These are phyloP conservation scores for Sphenopsis melanotis DNA, from an alignment of 2,797 vertebrate genomes.

Conservation along the genomic window DNA sequence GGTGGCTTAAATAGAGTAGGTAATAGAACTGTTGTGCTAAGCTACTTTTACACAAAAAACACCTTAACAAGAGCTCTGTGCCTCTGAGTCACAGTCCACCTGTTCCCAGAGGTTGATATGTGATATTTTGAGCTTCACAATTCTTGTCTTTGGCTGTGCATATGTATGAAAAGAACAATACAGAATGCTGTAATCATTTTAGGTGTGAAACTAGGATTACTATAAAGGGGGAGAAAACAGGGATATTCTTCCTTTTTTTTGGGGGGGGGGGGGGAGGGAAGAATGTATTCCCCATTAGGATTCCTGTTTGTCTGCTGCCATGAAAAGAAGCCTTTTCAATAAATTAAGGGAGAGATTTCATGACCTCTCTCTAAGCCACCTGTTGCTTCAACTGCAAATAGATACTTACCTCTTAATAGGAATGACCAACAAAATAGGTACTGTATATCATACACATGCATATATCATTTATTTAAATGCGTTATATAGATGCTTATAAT, in stretches of 20 bases:
- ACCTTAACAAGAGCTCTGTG: constrained; percentile 68
- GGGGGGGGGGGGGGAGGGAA: neutral
- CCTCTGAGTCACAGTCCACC: constrained; percentile 50
- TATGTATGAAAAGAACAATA: constrained; percentile 24
- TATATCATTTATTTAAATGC: neutral
- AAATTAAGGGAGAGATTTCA: constrained; percentile 1
- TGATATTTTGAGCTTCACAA: constrained; percentile 36
- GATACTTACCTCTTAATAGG: neutral
- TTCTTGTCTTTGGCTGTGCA: neutral
- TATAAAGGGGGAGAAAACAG: neutral
- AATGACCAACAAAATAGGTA: neutral
- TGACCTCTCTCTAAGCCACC: neutral
- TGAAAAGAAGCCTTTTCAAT: constrained; percentile 18
- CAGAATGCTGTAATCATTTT: constrained; percentile 7
- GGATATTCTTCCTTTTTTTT: neutral
- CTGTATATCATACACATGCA: neutral
- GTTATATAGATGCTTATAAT: neutral
- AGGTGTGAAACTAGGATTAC: constrained; percentile 23
- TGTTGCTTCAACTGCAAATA: constrained; percentile 12
- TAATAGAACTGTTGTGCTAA: constrained; percentile 56
- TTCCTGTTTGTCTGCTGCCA: constrained; percentile 1
- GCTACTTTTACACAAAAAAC: constrained; percentile 66
- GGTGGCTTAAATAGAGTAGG: constrained; percentile 62
- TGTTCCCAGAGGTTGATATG: constrained; percentile 55
- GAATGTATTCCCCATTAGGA: neutral